These are phyloP conservation scores for Cariama cristata DNA, from an alignment of 2,113 vertebrate genomes.

Conservation along the genomic window DNA sequence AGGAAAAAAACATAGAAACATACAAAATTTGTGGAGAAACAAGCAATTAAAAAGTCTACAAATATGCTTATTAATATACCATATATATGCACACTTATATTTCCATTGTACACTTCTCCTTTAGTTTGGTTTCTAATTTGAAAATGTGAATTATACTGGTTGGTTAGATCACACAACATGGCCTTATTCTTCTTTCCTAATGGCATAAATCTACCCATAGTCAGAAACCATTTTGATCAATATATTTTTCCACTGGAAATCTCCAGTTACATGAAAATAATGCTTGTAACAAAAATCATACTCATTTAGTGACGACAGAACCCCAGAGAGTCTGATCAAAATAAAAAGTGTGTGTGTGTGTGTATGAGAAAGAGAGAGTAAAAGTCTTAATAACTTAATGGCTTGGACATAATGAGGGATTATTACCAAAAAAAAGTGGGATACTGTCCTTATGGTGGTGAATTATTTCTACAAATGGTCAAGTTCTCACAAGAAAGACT, in stretches of 20 bases:
- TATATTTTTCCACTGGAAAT: not conserved
- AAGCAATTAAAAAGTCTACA: not conserved
- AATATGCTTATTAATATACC: not conserved
- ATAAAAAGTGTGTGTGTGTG: not conserved
- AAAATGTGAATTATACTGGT: not conserved
- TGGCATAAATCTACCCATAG: not conserved
- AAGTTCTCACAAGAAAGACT: not conserved
- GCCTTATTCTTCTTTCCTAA: not conserved
- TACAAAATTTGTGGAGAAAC: not conserved
- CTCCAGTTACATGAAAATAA: not conserved
- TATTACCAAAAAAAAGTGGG: not conserved
- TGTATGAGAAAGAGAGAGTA: not conserved
- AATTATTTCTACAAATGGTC: constrained; percentile 19
- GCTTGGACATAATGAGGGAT: not conserved
- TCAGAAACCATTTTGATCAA: not conserved
- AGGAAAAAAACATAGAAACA: not conserved
- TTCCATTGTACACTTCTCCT: not conserved
- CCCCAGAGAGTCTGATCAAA: not conserved
- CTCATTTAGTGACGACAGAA: not conserved
- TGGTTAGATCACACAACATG: not conserved
- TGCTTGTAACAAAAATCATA: not conserved
- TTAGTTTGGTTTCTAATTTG: not conserved
- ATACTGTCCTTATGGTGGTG: not conserved
- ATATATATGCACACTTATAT: not conserved
- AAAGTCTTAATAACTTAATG: not conserved